Base-by-base conservation (phyloP, 2,797 vertebrate genomes). In the Peromyscus nudipes region DNA sequence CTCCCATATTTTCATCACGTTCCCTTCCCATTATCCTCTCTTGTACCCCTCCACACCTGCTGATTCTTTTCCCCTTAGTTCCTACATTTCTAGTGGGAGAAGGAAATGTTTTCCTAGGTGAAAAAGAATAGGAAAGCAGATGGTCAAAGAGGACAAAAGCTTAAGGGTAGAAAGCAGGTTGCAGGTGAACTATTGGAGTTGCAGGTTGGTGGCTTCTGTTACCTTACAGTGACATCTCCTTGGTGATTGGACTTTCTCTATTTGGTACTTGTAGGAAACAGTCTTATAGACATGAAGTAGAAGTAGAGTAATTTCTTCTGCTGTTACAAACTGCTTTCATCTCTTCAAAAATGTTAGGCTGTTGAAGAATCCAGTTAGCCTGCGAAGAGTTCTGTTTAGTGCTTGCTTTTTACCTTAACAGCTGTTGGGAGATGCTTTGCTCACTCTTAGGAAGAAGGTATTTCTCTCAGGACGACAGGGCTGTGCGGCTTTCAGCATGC, bases 321-420 rank as follows among this genome's bases (percentile, higher is more conserved):
- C 34, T 46, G 46, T 85, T 84, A 67, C 21, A n/a, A 62, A 65
- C 65, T 82, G 2, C 21, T 67, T 80, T 49, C 3, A 5, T 90
- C 60, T 94, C 87, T 89, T 93, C 75, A 92, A 82, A 97, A 87
- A 77, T 82, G 40, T 71, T 71, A 97, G 67, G 80, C 67, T 64
- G 46, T 60, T 75, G 21, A 73, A 84, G 65, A 95, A 89, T 96
- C 89, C 60, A 40, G 71, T 80, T 43, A 60, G 29, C 69, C 88
- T 91, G 37, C 52, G 52, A 29, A 27, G 60, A 52, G 46, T 65
- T 96, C 43, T 49, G 67, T 25, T 43, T 55, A 46, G 52, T 71
- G 55, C 71, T 94, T 82, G 29, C 55, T 94, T 94, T 85, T 46
- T 25, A n/a, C 13, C 73, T 94, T n/a, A 49, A 29, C 75, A 60